Base-by-base conservation (phyloP, 2,888 invertebrate genomes). In the Macrophya alboannulata region DNA sequence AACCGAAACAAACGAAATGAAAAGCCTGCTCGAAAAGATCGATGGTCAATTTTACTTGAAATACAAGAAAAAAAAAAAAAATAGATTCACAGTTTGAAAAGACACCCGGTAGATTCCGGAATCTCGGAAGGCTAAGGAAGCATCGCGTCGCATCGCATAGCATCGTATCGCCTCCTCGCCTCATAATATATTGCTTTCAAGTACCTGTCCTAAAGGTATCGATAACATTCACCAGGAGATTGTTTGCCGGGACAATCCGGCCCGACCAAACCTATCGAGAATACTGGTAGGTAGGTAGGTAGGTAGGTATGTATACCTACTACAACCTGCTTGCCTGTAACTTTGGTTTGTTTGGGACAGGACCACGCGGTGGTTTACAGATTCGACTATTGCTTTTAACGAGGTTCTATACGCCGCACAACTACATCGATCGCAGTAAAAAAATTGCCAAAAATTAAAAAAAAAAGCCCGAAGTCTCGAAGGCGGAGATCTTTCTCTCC, bases 151-250 rank as follows among this genome's bases (percentile, higher is more conserved):
- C 15, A 6, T 37, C 68, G 15, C 68, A 9, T 31, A 31, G 31
- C 31, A 31, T 31, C 31, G 31, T 31, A 31, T 43, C 31, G 51
- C 31, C 5, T 17, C 6, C 77, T 55, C 8, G 51, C 25, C 37
- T 77, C 15, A 55, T 37, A 77, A 77, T 51, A 8, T 55, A 77
- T 55, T 15, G 77, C 77, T 37, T 77, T 55, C 77, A 37, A 77
- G 51, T 77, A 51, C 55, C 77, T 55, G 31, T 77, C 55, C 77
- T n/a, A 21, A 55, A 55, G 31, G 55, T 55, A 55, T 55, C 77
- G 77, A 55, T 77, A 77, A 55, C 77, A 77, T 77, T 77, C 51
- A 77, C 37, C 17, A 55, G 77, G 25, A 21, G 51, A 77, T 77
- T 77, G 77, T 77, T 55, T 77, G 55, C 55, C 8, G 51, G 55